Evolutionary conservation across 2,797 vertebrate genomes (phyloP).

Genomic region (Danio kyathit): DNA sequence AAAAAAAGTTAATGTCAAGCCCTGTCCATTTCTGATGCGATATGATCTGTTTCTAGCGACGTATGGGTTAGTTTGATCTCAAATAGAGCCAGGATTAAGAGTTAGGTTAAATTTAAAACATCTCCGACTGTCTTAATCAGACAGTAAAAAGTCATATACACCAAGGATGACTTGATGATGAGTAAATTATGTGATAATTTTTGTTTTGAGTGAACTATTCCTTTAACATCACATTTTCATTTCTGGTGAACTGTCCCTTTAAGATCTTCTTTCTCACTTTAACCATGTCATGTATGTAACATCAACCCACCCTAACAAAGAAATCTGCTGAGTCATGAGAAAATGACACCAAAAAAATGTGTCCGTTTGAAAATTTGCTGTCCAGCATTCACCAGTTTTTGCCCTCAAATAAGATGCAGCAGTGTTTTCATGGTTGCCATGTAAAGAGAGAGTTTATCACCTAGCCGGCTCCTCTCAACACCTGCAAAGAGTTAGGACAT

Average conservation of each 20-base stretch:
- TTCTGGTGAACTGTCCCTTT: too few species aligned
- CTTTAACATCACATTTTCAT: background rate
- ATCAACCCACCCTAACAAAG: slow-evolving; percentile 1
- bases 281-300: background rate
- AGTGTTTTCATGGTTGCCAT: slow-evolving; percentile 53
- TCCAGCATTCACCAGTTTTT: background rate
- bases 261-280: background rate
- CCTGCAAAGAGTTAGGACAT: slow-evolving; percentile 57
- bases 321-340: slow-evolving; percentile 35
- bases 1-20: too few species aligned
- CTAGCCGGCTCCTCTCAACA: slow-evolving; percentile 47
- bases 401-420: slow-evolving; percentile 32
- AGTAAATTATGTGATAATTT: background rate
- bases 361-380: slow-evolving; percentile 8
- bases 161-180: background rate
- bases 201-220: background rate
- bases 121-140: too few species aligned
- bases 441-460: slow-evolving; percentile 54
- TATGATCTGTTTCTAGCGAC: too few species aligned
- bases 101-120: too few species aligned
- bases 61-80: too few species aligned
- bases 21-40: too few species aligned
- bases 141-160: too few species aligned
- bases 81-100: too few species aligned
- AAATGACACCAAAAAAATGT: slow-evolving; percentile 26